Base-by-base conservation (phyloP, 2,797 vertebrate genomes). In the Tauraco hartlaubi region DNA sequence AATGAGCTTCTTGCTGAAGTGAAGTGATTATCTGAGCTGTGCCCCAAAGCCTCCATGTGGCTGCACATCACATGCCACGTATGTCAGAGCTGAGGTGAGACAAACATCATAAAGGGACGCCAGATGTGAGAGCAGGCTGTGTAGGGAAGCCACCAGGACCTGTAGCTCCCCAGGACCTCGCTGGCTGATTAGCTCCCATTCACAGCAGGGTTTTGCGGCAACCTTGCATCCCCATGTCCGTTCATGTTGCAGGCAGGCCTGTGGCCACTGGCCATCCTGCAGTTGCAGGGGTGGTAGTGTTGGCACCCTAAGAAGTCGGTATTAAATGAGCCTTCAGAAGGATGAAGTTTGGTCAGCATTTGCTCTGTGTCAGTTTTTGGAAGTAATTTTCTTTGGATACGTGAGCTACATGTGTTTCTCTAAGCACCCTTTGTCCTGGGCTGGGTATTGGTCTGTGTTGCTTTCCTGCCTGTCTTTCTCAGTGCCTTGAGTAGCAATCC, bases 191-290 rank as follows among this genome's bases (percentile, higher is more conserved):
- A 55, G 21, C 39, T 72, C 29, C 54, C 0, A 0, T 23, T 73
- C 62, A 12, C 1, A 0, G 46, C 39, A 61, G 41, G 20, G 9
- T 41, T 92, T 85, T 55, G 28, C 29, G 58, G 71, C 54, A 64
- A 2, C 28, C 23, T 43, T 3, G 1, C 26, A 25, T 29, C 29
- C 43, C 23, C 15, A 5, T 0, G 0, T 62, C 44, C 15, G 0
- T 76, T 72, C 12, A 13, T 58, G 39, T 15, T 59, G n/a, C 28
- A 69, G 23, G 48, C 46, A 35, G 72, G 22, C 46, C 61, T 29
- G 39, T 41, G 61, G 52, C 37, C 21, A 22, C 51, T 51, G 48
- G 54, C 58, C 29, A 17, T 68, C n/a, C n/a, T 35, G 29, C 46
- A 68, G 25, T 63, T 35, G 15, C 21, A 55, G 39, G 31, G n/a